phyloP scores from a whole-genome alignment of 1,140 invertebrate genomes.

The Pseudomyrmex concolor region DNA sequence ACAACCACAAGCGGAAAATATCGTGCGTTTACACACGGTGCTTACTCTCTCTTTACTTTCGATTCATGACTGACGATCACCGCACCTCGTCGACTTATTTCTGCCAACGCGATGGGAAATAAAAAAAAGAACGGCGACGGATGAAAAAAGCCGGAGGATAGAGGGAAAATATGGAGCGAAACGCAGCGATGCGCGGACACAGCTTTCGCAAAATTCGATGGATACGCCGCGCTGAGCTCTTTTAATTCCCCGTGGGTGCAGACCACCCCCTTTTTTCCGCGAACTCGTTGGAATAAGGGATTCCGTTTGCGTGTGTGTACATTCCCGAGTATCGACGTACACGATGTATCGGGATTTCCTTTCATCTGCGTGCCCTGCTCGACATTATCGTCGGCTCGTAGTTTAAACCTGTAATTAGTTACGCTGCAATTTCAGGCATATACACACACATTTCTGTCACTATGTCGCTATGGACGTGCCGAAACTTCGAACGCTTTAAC shows the following conservation, averaged over 20 bases:
- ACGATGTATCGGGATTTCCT: constrained; percentile 13
- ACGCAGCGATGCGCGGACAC: constrained; percentile 2
- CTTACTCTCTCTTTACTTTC: constrained; percentile 36
- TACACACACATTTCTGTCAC: constrained; percentile 41
- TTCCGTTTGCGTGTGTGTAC: constrained; percentile 24
- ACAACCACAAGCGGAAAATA: constrained; percentile 13
- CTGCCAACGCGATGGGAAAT: not conserved
- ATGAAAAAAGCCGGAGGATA: not conserved
- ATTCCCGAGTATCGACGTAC: not conserved
- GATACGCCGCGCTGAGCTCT: constrained; percentile 48
- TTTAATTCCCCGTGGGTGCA: constrained; percentile 45
- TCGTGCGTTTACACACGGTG: constrained; percentile 9
- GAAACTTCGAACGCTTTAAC: constrained; percentile 33
- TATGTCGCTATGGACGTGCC: constrained; percentile 32
- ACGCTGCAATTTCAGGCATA: constrained; percentile 6
- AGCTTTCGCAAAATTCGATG: constrained; percentile 53
- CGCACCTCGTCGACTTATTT: constrained; percentile 40
- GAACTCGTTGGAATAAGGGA: constrained; percentile 26
- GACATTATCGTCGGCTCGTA: constrained; percentile 42
- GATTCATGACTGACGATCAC: constrained; percentile 44
- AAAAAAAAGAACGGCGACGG: constrained; percentile 8
- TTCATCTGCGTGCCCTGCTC: constrained; percentile 1
- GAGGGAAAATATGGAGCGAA: constrained; percentile 36
- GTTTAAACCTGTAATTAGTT: constrained; percentile 52
- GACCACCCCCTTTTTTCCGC: not conserved